phyloP scores from a whole-genome alignment of 2,113 vertebrate species.

The Larimichthys polyactis region DNA sequence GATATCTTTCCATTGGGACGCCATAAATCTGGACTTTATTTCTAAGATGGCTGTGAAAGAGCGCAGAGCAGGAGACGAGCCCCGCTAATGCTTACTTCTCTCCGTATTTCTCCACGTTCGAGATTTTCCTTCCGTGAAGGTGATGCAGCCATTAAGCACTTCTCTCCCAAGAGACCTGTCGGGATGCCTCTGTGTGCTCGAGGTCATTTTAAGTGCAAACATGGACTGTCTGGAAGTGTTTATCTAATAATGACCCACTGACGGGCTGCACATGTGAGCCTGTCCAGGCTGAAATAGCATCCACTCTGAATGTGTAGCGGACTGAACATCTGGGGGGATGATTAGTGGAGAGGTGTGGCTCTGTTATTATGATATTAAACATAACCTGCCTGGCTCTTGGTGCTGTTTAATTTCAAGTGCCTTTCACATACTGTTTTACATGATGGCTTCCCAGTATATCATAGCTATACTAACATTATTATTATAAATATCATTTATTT shows the following conservation, averaged over 20 bases:
- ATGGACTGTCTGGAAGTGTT: conserved; percentile 68
- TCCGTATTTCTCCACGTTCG: background rate
- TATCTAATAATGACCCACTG: conserved; percentile 63
- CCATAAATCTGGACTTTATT: conserved; percentile 56
- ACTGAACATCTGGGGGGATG: conserved; percentile 61
- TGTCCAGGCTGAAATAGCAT: conserved; percentile 59
- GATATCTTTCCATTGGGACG: conserved; percentile 45
- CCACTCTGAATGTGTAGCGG: conserved; percentile 34
- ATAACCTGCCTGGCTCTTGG: background rate
- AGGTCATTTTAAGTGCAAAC: conserved; percentile 65
- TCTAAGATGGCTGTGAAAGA: conserved; percentile 37
- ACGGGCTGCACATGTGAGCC: conserved; percentile 61
- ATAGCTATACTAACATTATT: background rate
- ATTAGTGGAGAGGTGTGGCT: conserved; percentile 53
- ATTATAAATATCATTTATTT: background rate
- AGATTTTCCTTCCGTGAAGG: conserved; percentile 19
- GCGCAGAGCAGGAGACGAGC: conserved; percentile 1
- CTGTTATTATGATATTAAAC: conserved; percentile 46
- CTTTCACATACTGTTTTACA: conserved; percentile 1
- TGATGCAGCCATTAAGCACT: conserved; percentile 21
- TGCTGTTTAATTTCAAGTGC: conserved; percentile 15
- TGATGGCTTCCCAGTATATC: background rate
- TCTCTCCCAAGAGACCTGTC: conserved; percentile 12
- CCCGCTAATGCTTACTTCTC: conserved; percentile 18
- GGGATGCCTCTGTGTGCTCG: conserved; percentile 16